Base-by-base conservation (phyloP, 1,140 invertebrate species). In the Megalonaias nervosa region DNA sequence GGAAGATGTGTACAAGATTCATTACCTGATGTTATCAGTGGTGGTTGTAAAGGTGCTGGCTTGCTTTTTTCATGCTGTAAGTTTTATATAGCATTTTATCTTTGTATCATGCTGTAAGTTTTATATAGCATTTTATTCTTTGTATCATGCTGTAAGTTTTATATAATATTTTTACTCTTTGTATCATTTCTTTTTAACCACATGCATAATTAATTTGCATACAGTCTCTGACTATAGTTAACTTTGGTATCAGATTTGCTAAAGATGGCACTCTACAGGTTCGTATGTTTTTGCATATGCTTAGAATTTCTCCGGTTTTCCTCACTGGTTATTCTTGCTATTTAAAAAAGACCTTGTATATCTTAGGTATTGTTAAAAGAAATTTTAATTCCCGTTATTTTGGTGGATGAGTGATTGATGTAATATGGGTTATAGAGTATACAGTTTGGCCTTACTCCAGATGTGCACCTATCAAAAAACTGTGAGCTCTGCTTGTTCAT, bases 11-110 rank as follows among this genome's bases (percentile, higher is more conserved):
- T 99, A 96, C 90, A 97, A 98, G 91, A 98, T 99, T 77, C 98
- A 99, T 89, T 98, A 98, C 76, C 92, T 99, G 64, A 99, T 99
- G 98, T 95, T 97, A 62, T 94, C 96, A 11, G 92, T 99, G 67
- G 96, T 99, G 1, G 97, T 95, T 86, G 90, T 99, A 13, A 99
- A 99, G 89, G 95, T 97, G 0, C 87, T 99, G 15, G 98, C 97
- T 0, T 90, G 99, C 61, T 93, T 98, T 58, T 99, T 99, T 89
- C 98, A 99, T 90, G 97, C 96, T n/a, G 91, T 92, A 87, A 87
- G 89, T 90, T 75, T 65, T 57, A 21, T 23, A 31, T 48, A 23
- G 48, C 55, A 19, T 21, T 60, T 9, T 38, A 59, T 19, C 19
- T 23, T 48, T 65, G n/a, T n/a, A 23, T 16, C 31, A 70, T 31